These are phyloP conservation scores for Mesochorus sp. DNA, from an alignment of 2,888 invertebrate genomes.

Conservation along the genomic window DNA sequence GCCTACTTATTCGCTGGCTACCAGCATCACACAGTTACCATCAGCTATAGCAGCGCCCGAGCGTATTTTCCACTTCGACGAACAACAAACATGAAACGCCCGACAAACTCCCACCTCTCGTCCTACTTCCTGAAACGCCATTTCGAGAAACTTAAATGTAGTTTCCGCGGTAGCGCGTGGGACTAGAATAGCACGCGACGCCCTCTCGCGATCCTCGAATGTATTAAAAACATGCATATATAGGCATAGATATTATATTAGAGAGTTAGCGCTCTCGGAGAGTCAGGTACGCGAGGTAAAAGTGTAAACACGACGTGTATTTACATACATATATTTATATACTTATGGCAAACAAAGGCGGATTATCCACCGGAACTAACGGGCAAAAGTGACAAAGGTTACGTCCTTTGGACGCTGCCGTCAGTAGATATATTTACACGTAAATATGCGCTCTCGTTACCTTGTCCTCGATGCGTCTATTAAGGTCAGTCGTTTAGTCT, in stretches of 20 bases:
- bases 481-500: slow-evolving; percentile 69
- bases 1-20: slow-evolving; percentile 52
- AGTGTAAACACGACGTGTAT: background rate
- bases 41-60: slow-evolving; percentile 22
- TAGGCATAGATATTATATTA: no score
- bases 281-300: background rate
- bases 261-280: background rate
- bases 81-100: slow-evolving; percentile 56
- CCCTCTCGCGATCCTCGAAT: slow-evolving; percentile 20
- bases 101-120: slow-evolving; percentile 20
- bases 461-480: slow-evolving; percentile 59
- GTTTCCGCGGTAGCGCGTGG: slow-evolving; percentile 59
- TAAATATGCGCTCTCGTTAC: slow-evolving; percentile 9
- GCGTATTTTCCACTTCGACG: slow-evolving; percentile 59
- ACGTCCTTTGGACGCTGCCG: background rate
- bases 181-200: slow-evolving; percentile 13
- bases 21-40: slow-evolving; percentile 32
- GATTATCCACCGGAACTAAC: background rate
- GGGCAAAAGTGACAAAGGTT: background rate
- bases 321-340: background rate
- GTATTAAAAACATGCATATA: slow-evolving; percentile 25
- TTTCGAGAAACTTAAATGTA: slow-evolving; percentile 68
- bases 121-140: slow-evolving; percentile 52
- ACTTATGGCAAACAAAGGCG: background rate
- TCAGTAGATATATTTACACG: background rate